Evolutionary conservation across 2,113 vertebrate genomes (phyloP).

Genomic region (Oncorhynchus mykiss): DNA sequence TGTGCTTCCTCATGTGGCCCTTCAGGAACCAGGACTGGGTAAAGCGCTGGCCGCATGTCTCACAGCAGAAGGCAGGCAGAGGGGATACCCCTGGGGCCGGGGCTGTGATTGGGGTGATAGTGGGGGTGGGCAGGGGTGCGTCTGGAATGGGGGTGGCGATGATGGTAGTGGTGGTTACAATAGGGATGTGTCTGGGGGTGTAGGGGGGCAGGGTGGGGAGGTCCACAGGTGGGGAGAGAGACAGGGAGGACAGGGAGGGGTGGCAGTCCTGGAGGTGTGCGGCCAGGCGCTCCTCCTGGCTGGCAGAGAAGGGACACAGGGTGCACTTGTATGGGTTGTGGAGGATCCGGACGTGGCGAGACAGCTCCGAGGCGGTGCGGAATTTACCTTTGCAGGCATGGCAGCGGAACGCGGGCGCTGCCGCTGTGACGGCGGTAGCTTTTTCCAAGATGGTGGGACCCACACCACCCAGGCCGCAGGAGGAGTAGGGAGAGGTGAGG

Average conservation of each 20-base stretch:
- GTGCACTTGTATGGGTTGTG: conserved; percentile 91
- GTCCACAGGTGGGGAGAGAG: conserved; percentile 34
- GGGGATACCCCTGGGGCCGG: conserved; percentile 60
- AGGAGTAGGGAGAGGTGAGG: conserved; percentile 53
- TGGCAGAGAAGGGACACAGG: conserved; percentile 87
- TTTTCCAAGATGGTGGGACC: conserved; percentile 34
- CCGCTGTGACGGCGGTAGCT: conserved; percentile 20
- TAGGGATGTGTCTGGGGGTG: conserved; percentile 51
- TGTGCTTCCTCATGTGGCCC: conserved; percentile 94
- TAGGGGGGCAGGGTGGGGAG: conserved; percentile 22
- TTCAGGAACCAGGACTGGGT: conserved; percentile 94
- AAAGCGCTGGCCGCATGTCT: conserved; percentile 88
- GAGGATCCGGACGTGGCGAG: conserved; percentile 87
- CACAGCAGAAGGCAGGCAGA: conserved; percentile 82
- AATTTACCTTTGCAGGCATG: conserved; percentile 93
- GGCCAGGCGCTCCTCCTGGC: conserved; percentile 84
- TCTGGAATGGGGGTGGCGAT: conserved; percentile 43
- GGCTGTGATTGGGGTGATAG: conserved; percentile 40
- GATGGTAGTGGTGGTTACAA: conserved; percentile 38
- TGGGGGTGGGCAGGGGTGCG: conserved; percentile 9
- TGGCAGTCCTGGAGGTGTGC: conserved; percentile 80
- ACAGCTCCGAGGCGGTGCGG: conserved; percentile 85
- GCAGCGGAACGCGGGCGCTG: conserved; percentile 79
- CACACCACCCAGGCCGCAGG: conserved; percentile 11
- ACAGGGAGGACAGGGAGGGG: conserved; percentile 47